Base-by-base conservation (phyloP, 1,140 invertebrate species). In the Chironomus striatipennis region DNA sequence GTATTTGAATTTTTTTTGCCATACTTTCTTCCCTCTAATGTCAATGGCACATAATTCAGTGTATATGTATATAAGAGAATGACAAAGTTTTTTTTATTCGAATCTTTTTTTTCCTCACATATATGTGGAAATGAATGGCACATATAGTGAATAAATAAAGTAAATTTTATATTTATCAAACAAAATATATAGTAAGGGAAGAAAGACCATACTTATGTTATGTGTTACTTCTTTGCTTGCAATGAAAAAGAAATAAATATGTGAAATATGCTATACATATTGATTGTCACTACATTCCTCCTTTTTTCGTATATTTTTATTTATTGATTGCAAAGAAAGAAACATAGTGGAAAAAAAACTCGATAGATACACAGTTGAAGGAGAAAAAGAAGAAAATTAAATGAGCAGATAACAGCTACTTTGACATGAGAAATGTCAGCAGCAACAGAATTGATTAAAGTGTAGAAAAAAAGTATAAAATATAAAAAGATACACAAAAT, bases 361-460 rank as follows among this genome's bases (percentile, higher is more conserved):
- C 24, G 24, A 34, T 34, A 34, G 24, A 34, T 34, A 5, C 1
- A 34, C 24, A 34, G 5, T 34, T 34, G 24, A 34, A 5, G 24
- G 5, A 34, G 24, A 34, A 34, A 5, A 34, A 34, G n/a, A n/a
- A n/a, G 43, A 15, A 57, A 57, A 57, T 12, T 57, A 57, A 57
- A 57, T 57, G 47, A 57, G 47, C 47, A 57, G 47, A 57, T 57
- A 57, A 57, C 47, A 57, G 9, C n/a, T 57, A 57, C 47, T 57
- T 5, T 15, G 47, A 5, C 12, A 57, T 57, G 47, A 57, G n/a
- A 57, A 57, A 57, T 4, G n/a, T 5, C 12, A 57, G n/a, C 47
- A 57, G n/a, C n/a, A n/a, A 57, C 47, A n/a, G n/a, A 57, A 57
- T 57, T 57, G 47, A 57, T 57, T 57, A 57, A 57, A 57, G 47